These are phyloP conservation scores for Troilus luridus DNA, from an alignment of 2,888 invertebrate species.

Conservation along the genomic window DNA sequence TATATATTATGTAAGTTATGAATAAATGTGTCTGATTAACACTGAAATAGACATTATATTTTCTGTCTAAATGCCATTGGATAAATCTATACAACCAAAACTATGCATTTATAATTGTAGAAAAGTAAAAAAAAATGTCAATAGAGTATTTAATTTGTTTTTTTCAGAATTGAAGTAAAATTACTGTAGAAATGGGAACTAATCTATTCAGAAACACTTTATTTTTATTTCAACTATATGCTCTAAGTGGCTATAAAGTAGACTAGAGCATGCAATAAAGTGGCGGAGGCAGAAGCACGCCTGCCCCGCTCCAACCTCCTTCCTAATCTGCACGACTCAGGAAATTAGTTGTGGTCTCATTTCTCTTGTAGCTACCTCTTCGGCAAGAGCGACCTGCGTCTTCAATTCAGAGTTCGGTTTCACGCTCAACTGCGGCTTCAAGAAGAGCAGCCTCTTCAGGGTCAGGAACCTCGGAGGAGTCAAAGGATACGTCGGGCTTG, in stretches of 20 bases:
- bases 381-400: slow-evolving; percentile 85
- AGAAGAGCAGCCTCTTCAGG: slow-evolving; percentile 91
- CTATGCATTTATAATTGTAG: too few species aligned
- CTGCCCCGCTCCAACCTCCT: background rate
- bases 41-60: too few species aligned
- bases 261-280: background rate
- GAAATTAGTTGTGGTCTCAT: slow-evolving; percentile 58
- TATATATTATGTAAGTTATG: too few species aligned
- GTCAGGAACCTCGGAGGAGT: slow-evolving; percentile 91
- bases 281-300: background rate
- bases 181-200: background rate
- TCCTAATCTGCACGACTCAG: slow-evolving; percentile 4
- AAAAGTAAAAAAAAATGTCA: too few species aligned
- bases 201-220: slow-evolving; percentile 16
- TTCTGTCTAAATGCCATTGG: too few species aligned
- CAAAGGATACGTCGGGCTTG: slow-evolving; percentile 91
- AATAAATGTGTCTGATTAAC: too few species aligned
- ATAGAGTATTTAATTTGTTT: background rate
- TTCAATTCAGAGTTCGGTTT: slow-evolving; percentile 92
- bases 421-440: slow-evolving; percentile 92
- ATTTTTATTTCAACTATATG: background rate
- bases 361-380: slow-evolving; percentile 70
- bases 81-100: too few species aligned
- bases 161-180: background rate
- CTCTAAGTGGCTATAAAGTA: background rate